These are phyloP conservation scores for Oconnorella tubifera DNA, from an alignment of 2,888 invertebrate species.

Conservation along the genomic window DNA sequence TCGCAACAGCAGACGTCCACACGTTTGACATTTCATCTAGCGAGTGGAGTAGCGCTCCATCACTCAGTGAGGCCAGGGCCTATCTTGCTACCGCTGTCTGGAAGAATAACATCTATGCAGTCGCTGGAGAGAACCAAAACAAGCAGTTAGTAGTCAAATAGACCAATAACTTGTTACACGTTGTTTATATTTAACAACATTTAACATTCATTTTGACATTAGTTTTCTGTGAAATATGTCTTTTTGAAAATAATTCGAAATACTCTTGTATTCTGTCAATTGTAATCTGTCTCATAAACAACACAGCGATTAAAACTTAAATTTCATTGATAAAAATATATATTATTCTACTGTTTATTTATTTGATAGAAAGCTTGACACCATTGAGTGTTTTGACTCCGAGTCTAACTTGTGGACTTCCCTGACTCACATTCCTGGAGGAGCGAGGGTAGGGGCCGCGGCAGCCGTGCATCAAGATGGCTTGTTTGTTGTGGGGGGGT, in stretches of 20 bases:
- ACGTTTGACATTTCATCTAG: conserved; percentile 33
- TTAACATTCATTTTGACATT: no score
- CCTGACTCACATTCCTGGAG: conserved; percentile 36
- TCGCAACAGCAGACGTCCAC: conserved; percentile 39
- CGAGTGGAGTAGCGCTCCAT: conserved; percentile 35
- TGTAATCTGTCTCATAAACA: no score
- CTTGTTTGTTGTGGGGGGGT: conserved; percentile 43
- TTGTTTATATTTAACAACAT: no score
- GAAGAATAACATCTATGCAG: conserved; percentile 38
- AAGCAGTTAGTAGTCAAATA: conserved; percentile 34
- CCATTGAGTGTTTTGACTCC: conserved; percentile 41
- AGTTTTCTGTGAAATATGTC: no score
- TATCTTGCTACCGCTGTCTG: conserved; percentile 38
- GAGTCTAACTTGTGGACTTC: conserved; percentile 38
- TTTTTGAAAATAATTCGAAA: no score
- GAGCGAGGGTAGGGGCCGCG: conserved; percentile 39
- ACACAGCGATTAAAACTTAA: no score
- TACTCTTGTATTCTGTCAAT: no score
- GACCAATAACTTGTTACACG: no score
- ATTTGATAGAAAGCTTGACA: conserved; percentile 30
- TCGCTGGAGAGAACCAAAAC: conserved; percentile 38
- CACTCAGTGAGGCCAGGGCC: conserved; percentile 38
- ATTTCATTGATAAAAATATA: no score
- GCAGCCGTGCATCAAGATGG: conserved; percentile 36
- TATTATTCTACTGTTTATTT: background rate